Evolutionary conservation across 2,888 invertebrate species (phyloP).

Genomic region (Cryptus armator): DNA sequence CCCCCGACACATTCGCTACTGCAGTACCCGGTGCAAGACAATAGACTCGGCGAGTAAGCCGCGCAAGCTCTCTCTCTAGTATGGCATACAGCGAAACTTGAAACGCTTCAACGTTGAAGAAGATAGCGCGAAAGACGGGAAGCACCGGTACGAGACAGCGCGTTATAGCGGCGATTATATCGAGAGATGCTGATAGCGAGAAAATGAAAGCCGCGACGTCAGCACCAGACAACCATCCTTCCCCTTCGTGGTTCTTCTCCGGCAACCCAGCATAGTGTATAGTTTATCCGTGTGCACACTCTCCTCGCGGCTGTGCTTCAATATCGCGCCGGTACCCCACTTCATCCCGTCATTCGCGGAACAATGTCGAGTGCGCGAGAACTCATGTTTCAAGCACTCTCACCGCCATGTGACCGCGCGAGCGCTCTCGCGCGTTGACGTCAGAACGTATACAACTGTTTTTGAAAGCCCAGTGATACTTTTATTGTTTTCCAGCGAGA

Average conservation of each 20-base stretch:
- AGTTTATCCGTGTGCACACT: constrained; percentile 30
- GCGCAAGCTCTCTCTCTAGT: constrained; percentile 42
- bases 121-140: constrained; percentile 23
- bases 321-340: constrained; percentile 19
- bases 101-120: constrained; percentile 59
- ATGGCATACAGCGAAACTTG: constrained; percentile 55
- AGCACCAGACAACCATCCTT: constrained; percentile 72
- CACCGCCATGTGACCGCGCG: not conserved
- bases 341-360: constrained; percentile 57
- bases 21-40: constrained; percentile 72
- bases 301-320: constrained; percentile 63
- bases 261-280: not conserved
- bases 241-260: not conserved
- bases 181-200: constrained; percentile 79
- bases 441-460: constrained; percentile 55
- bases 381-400: constrained; percentile 64
- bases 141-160: constrained; percentile 37
- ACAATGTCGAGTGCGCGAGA: constrained; percentile 69
- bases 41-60: constrained; percentile 78
- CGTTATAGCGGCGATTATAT: constrained; percentile 79
- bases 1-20: constrained; percentile 66
- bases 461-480: constrained; percentile 5
- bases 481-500: constrained; percentile 1
- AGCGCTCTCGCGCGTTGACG: constrained; percentile 38
- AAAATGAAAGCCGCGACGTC: constrained; percentile 78